Evolutionary conservation across 1,140 invertebrate species (phyloP), one percentile per base, ranked within the genome.

Genomic region (Papilio helenus): DNA sequence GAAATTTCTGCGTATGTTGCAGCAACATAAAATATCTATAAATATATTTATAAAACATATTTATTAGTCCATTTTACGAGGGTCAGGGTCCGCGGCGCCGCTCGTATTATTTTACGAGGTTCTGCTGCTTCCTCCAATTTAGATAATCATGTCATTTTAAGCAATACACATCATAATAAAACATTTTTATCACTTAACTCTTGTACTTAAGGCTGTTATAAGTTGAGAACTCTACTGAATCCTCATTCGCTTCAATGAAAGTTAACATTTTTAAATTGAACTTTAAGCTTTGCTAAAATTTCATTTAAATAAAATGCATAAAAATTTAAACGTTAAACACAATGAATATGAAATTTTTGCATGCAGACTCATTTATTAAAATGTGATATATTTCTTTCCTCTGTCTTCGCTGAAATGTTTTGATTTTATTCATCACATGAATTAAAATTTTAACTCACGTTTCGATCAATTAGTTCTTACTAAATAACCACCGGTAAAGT

Each of bases 71-170:
- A 16, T 61, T 61, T 61, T 61, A 61, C 58, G 58, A 61, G 58
- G 58, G 58, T 26, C 58, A 26, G 58, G 58, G 20, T 61, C 58
- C 58, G 58, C 58, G 58, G 23, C 23, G 58, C 55, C n/a, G 55
- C 58, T 61, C 58, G 58, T 61, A 61, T 61, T 61, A 61, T 26
- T 61, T 61, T 61, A 61, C 23, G 58, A 61, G 9, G 23, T 23
- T 26, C 58, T 61, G 58, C 58, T 61, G 58, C 58, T 61, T 61
- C 58, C 58, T 61, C 20, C 58, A 61, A 61, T 61, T 61, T 61
- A 61, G 58, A 61, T 61, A 61, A 61, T 61, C 58, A 23, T 26
- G 58, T 61, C 58, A 61, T 61, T 61, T 61, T 61, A 23, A 26
- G 58, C 23, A 26, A 61, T 61, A 26, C 23, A 61, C 10, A 61